A percentile compares a stretch with the other conserved stretches of the same genome.
These are phyloP conservation scores for Apis dorsata DNA, from an alignment of 1,140 invertebrate genomes.

Conservation along the genomic window DNA sequence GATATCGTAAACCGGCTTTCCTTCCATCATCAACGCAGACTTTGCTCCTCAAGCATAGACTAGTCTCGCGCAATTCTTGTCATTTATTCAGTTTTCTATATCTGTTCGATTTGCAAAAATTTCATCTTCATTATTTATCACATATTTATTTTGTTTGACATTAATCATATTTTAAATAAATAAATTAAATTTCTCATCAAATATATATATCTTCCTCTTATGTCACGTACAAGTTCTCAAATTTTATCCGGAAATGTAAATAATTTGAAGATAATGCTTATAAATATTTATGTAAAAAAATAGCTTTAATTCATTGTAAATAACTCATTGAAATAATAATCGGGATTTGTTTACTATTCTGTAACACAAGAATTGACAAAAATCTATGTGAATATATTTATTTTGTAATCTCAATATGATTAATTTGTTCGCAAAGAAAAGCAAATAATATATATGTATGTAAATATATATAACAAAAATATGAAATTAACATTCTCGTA, in stretches of 20 bases:
- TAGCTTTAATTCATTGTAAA: neutral
- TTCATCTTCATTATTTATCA: neutral
- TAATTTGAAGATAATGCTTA: neutral
- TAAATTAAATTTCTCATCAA: no score
- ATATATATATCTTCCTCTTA: neutral
- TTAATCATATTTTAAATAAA: neutral
- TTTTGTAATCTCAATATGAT: neutral
- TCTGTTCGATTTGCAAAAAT: neutral
- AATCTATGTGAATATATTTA: constrained; percentile 10
- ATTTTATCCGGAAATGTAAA: neutral
- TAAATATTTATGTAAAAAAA: neutral
- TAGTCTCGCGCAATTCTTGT: constrained; percentile 25
- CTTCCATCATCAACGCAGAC: constrained; percentile 47
- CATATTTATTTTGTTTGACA: neutral
- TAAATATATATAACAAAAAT: neutral
- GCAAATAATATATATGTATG: neutral
- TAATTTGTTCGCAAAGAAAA: neutral
- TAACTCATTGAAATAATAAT: neutral
- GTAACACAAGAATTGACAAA: neutral
- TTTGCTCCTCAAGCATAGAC: constrained; percentile 50
- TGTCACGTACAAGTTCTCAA: neutral
- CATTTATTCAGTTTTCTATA: neutral
- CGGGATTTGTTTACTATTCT: no score
- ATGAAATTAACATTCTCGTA: neutral
- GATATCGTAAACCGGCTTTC: constrained; percentile 59